Evolutionary conservation across 2,113 vertebrate genomes (phyloP).

Genomic region (Sprattus sprattus): DNA sequence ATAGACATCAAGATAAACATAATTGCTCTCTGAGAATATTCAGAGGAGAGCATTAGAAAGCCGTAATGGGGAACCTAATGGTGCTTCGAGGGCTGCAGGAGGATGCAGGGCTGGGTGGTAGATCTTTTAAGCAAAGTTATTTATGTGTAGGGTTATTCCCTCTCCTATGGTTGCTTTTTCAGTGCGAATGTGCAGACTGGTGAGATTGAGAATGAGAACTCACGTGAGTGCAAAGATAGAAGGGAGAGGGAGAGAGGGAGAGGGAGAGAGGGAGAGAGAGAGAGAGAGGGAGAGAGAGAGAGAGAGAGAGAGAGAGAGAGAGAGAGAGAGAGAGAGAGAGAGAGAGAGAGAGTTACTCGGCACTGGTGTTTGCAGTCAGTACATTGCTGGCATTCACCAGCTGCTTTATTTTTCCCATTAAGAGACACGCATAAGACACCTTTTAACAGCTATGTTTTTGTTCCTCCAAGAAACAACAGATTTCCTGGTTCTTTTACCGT

Average conservation of each 20-base stretch:
- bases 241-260: not conserved
- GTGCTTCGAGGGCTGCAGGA: not conserved
- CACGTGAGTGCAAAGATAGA: not conserved
- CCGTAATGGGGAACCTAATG: not conserved
- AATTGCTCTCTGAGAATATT: conserved; percentile 13
- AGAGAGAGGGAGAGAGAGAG: not conserved
- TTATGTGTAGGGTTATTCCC: not conserved
- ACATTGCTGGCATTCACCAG: conserved; percentile 22
- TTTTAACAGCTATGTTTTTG: conserved; percentile 32
- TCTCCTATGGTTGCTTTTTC: not conserved
- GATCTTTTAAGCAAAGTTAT: not conserved
- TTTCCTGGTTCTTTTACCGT: conserved; percentile 52
- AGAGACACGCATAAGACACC: not conserved
- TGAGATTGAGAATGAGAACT: not conserved
- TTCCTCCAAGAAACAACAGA: conserved; percentile 48
- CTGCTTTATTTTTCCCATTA: not conserved
- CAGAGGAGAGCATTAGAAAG: conserved; percentile 1
- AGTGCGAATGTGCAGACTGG: not conserved
- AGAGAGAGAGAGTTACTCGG: not conserved
- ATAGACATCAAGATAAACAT: conserved; percentile 18
- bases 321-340: not conserved
- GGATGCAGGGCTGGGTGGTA: not conserved
- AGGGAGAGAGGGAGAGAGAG: not conserved
- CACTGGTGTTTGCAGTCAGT: not conserved
- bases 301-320: not conserved